Evolutionary conservation across 1,140 invertebrate genomes (phyloP).

Genomic region (Rhizoglyphus robini): DNA sequence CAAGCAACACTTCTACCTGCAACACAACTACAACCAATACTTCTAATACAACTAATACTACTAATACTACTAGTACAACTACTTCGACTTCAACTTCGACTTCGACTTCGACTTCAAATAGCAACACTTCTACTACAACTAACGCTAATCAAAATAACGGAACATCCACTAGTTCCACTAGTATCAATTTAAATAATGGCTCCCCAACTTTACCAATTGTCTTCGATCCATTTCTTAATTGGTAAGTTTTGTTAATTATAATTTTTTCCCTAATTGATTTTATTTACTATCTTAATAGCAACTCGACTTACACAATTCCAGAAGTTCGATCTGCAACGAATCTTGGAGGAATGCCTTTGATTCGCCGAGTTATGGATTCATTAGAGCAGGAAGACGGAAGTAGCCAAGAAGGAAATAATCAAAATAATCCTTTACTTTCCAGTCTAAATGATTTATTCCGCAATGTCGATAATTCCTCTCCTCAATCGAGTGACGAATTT

Average conservation of each 20-base stretch:
- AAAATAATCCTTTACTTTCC: too few relatives aligned
- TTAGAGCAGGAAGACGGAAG: too few relatives aligned
- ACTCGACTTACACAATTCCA: conserved; percentile 6
- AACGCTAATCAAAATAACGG: not conserved
- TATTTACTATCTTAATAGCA: conserved; percentile 27
- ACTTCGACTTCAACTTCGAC: not conserved
- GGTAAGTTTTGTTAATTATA: conserved; percentile 28
- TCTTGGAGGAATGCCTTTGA: not conserved
- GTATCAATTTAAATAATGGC: not conserved
- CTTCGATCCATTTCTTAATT: conserved; percentile 31
- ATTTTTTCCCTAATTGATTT: conserved; percentile 13
- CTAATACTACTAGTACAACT: not conserved
- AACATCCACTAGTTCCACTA: not conserved
- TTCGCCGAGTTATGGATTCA: not conserved
- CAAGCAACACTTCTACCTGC: too few relatives aligned
- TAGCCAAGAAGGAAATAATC: too few relatives aligned
- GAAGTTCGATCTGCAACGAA: not conserved
- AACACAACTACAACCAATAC: too few relatives aligned
- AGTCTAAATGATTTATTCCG: too few relatives aligned
- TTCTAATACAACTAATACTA: too few relatives aligned
- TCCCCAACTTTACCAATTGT: not conserved
- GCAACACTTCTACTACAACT: not conserved
- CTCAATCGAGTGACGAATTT: too few relatives aligned
- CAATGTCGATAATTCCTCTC: too few relatives aligned
- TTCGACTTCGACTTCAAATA: not conserved